Conservation (phyloP, 2,888 invertebrate genomes). For the Melitaea athalia region DNA sequence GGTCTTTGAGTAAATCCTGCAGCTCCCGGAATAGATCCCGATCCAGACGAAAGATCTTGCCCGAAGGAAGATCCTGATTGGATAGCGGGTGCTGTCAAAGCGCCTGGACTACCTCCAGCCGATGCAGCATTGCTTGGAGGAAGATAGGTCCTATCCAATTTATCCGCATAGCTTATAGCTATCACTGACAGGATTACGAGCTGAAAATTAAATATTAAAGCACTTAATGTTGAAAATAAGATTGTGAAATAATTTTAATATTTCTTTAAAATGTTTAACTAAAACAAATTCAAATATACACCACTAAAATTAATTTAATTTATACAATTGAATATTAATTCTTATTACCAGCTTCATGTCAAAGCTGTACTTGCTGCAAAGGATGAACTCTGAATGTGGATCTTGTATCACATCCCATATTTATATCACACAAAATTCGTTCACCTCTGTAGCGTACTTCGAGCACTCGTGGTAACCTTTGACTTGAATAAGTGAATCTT, state of each 20-base stretch:
- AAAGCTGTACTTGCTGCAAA: conserved; percentile 60
- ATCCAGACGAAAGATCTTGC: conserved; percentile 23
- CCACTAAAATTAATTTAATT: not conserved
- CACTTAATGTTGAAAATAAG: not conserved
- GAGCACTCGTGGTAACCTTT: conserved; percentile 64
- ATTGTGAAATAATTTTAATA: not conserved
- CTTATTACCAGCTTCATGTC: conserved; percentile 76
- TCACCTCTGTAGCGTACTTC: conserved; percentile 68
- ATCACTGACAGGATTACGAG: conserved; percentile 66
- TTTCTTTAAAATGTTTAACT: not conserved
- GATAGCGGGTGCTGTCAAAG: conserved; percentile 59
- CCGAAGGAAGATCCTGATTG: conserved; percentile 30
- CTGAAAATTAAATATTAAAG: conserved; percentile 51
- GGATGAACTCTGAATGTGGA: conserved; percentile 67
- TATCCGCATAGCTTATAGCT: conserved; percentile 71
- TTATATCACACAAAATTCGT: conserved; percentile 76
- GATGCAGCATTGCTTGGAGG: conserved; percentile 69
- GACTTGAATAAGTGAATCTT: conserved; percentile 55
- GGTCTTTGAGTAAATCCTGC: conserved; percentile 1
- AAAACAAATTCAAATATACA: not conserved
- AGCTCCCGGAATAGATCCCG: conserved; percentile 24
- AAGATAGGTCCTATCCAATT: conserved; percentile 72
- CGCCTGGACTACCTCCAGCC: conserved; percentile 72
- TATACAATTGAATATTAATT: conserved; percentile 10
- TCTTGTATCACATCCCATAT: conserved; percentile 66